Evolutionary conservation across 1,140 invertebrate species (phyloP), one percentile per base, ranked within the genome.

Genomic region (Drosophila littoralis): DNA sequence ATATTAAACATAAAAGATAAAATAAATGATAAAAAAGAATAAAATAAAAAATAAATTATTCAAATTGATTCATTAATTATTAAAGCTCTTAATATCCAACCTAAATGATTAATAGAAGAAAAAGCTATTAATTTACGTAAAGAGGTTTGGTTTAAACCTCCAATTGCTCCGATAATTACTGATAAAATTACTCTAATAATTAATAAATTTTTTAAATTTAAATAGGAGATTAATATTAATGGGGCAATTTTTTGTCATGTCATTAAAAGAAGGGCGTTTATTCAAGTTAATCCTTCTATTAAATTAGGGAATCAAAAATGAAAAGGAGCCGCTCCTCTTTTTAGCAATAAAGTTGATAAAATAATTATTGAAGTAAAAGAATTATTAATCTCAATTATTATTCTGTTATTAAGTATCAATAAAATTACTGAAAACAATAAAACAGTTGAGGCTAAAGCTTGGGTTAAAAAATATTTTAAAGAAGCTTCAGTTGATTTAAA

Each of bases 171-270:
- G 52, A 92, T 48, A 73, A 93, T 76, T 50, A 82, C 81, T 72
- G 92, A 92, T 46, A 93, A 64, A 78, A 91, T 84, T 84, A 92
- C 83, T 80, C 92, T 88, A 70, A 92, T 82, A 83, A 80, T 74
- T 52, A 81, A 38, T 22, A 81, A 40, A 70, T 65, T 74, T 48
- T 71, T 83, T 86, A 92, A 48, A 79, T 76, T 80, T 75, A 86
- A 77, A 88, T 92, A 92, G 74, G 92, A 75, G 90, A 90, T 91
- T 89, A 91, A 91, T 76, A 83, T 93, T 46, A 93, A 88, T 6
- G 93, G 93, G 1, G 92, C 89, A 92, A 94, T 93, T 93, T 94
- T 94, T 93, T 93, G 93, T 91, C 93, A 93, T 5, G 93, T 92
- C 86, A 93, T 81, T 91, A 94, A 77, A 80, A 93, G 85, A 75